Base-by-base conservation (phyloP, 1,140 invertebrate genomes). In the Euura lappo region DNA sequence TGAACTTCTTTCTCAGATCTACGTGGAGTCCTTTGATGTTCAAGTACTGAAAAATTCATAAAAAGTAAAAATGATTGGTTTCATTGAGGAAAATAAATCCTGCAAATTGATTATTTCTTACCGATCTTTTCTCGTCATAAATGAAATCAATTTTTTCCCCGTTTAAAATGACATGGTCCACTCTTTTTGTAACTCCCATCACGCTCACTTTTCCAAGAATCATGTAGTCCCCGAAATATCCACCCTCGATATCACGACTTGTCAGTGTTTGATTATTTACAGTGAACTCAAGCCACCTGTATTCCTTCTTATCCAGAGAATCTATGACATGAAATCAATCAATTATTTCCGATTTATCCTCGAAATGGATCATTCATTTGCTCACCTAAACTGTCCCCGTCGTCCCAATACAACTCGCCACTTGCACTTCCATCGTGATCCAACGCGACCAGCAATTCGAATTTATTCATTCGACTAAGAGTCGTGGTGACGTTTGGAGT, bases 321-420 rank as follows among this genome's bases (percentile, higher is more conserved):
- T 92, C 92, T 93, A 83, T 6, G 64, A 79, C 71, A 74, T 68
- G 79, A 85, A 85, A 71, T 28, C 28, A 28, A 28, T 28, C 28
- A 28, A 28, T 28, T 28, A 28, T 28, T 28, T 28, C 0, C 28
- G 28, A 28, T 28, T 28, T 1, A 28, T 28, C 28, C 28, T 1
- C 28, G 28, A 28, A 28, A 28, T 28, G 13, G 28, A 60, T 1
- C 13, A 71, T 68, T 45, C 43, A 69, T 43, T 74, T 43, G 86
- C 84, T 86, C 81, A 94, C 93, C 91, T 79, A 93, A 81, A 76
- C 89, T 91, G 69, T 94, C 93, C 2, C 94, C 94, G 79, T 95
- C 93, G 82, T 96, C 94, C 93, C 93, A 94, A 83, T 91, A 95
- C 0, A 95, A 85, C 79, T 91, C 86, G 64, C 94, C 94, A 45